A percentile compares a stretch with the other conserved stretches of the same genome.
phyloP scores from a whole-genome alignment of 2,888 invertebrate species.

The Neoaliturus tenellus region DNA sequence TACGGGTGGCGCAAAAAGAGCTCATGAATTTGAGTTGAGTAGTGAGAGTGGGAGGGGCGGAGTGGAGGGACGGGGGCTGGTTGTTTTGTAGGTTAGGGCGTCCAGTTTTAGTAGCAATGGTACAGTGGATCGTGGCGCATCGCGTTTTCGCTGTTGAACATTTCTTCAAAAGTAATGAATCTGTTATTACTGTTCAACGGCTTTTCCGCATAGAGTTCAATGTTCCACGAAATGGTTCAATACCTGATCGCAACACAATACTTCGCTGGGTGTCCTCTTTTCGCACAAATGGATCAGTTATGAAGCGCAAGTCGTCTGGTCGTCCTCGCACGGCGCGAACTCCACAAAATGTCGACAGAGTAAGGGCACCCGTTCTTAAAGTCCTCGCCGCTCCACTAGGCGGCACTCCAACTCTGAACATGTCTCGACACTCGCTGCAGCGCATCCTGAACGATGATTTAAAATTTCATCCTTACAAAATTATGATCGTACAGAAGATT shows the following conservation, averaged over 20 bases:
- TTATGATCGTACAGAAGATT: too few relatives aligned
- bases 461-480: too few relatives aligned
- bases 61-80: too few relatives aligned
- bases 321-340: not conserved
- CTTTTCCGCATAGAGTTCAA: not conserved
- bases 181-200: not conserved
- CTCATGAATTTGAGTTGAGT: not conserved
- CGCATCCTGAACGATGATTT: not conserved
- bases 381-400: slow-evolving; percentile 40
- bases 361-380: slow-evolving; percentile 18
- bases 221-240: not conserved
- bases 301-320: slow-evolving; percentile 22
- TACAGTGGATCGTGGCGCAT: not conserved
- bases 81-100: not conserved
- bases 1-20: not conserved
- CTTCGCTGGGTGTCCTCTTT: slow-evolving; percentile 16
- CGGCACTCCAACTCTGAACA: slow-evolving; percentile 1
- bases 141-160: not conserved
- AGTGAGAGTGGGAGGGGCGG: not conserved
- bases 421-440: slow-evolving; percentile 1
- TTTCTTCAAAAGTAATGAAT: not conserved
- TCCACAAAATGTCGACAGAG: slow-evolving; percentile 11
- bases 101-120: not conserved
- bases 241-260: not conserved
- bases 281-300: slow-evolving; percentile 21